phyloP scores from a whole-genome alignment of 2,113 vertebrate species.

The Neotoma lepida region DNA sequence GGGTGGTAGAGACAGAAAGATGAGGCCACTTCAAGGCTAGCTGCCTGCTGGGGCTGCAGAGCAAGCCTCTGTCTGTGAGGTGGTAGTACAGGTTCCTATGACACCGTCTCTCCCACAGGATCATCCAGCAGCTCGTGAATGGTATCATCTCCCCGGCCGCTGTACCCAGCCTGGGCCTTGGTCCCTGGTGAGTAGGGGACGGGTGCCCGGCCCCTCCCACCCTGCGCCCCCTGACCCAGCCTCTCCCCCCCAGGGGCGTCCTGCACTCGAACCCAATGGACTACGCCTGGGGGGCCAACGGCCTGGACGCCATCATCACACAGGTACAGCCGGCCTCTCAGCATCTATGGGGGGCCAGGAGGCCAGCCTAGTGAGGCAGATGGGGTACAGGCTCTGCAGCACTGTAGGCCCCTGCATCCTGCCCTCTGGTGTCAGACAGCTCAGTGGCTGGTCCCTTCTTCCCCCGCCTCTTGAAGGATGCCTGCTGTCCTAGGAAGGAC shows the following conservation, averaged over 20 bases:
- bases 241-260: slow-evolving; percentile 90
- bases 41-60: background rate
- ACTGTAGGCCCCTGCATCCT: background rate
- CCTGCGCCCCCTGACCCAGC: slow-evolving; percentile 41
- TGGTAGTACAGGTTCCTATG: background rate
- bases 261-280: slow-evolving; percentile 98
- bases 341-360: background rate
- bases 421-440: background rate
- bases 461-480: background rate
- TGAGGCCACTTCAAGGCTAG: background rate
- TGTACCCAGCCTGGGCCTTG: slow-evolving; percentile 95
- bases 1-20: background rate
- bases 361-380: background rate
- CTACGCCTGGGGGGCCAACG: slow-evolving; percentile 97
- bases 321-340: slow-evolving; percentile 87
- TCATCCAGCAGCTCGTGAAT: slow-evolving; percentile 97
- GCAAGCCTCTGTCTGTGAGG: background rate
- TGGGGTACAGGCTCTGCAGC: background rate
- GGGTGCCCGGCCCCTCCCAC: background rate
- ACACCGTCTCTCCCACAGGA: slow-evolving; percentile 84
- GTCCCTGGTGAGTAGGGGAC: slow-evolving; percentile 92
- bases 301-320: slow-evolving; percentile 96
- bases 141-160: slow-evolving; percentile 96
- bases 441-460: background rate
- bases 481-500: background rate